Percentiles rank a stretch among this genome's conserved stretches.
Evolutionary conservation across 2,113 vertebrate genomes (phyloP).

Genomic region (Tragelaphus buxtoni): DNA sequence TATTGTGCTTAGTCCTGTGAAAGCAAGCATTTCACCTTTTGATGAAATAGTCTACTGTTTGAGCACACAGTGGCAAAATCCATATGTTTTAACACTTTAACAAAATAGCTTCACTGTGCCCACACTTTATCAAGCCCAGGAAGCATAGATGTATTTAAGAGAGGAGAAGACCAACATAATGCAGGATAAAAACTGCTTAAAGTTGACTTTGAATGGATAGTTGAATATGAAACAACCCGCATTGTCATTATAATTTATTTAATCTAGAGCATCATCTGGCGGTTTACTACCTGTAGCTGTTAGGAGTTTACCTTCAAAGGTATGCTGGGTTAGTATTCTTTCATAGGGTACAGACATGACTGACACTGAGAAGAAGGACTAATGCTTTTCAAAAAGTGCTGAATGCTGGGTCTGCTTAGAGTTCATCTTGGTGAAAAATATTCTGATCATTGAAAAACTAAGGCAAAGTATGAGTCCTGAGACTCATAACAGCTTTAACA

Average conservation of each 20-base stretch:
- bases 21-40: neutral
- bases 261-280: neutral
- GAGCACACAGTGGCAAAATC: neutral
- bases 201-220: neutral
- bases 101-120: neutral
- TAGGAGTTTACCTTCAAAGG: neutral
- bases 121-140: neutral
- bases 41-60: neutral
- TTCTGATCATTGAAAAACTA: neutral
- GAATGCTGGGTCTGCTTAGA: neutral
- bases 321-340: neutral
- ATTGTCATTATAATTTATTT: neutral
- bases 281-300: neutral
- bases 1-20: neutral
- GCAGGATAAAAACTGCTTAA: neutral
- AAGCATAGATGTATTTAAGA: neutral
- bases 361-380: neutral
- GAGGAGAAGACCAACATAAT: neutral
- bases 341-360: neutral
- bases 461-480: neutral
- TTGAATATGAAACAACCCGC: neutral
- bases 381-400: neutral
- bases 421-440: neutral
- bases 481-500: neutral
- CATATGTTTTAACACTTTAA: neutral